Evolutionary conservation across 2,113 vertebrate genomes (phyloP), one percentile per base, ranked within the genome.

Genomic region (Aldabrachelys gigantea): DNA sequence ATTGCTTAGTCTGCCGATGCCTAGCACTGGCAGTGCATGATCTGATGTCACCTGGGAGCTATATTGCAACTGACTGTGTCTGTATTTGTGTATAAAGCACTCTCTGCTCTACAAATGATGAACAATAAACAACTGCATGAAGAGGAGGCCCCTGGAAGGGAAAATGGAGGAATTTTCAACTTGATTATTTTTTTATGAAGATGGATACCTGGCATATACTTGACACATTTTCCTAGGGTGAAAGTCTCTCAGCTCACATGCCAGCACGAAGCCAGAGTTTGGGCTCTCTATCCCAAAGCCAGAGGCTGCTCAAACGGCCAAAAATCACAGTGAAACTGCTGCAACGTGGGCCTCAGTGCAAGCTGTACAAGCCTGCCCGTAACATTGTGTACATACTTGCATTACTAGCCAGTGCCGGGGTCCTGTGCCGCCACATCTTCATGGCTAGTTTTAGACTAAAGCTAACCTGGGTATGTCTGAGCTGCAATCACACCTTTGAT

Each of bases 41-140:
- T 27, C 22, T 11, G 56, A 57, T 57, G 56, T 57, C 56, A 10
- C 10, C 56, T 57, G 25, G 56, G 56, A 57, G 56, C 22, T 11
- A 27, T 27, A 57, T 11, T 57, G 25, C 11, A 57, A 57, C 11
- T 27, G 56, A 27, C 56, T 24, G 27, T 25, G 22, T 57, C 56
- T n/a, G n/a, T 19, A n/a, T 69, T 35, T 62, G 59, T 69, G 62
- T 13, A 69, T n/a, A n/a, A 69, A 69, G 35, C 62, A n/a, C 16
- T 4, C 35, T 16, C 31, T n/a, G 62, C 62, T 65, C 62, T 31
- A 17, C 31, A 7, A 17, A 16, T 35, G 31, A 35, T 3, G 12
- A 62, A 31, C 31, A 35, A 35, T 65, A 31, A 65, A 8, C 31
- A 17, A n/a, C 3, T 65, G 62, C 0, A 0, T n/a, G 59, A 47